Conservation (phyloP, 1,140 invertebrate genomes). For the Lamellibrachia luymesi region DNA sequence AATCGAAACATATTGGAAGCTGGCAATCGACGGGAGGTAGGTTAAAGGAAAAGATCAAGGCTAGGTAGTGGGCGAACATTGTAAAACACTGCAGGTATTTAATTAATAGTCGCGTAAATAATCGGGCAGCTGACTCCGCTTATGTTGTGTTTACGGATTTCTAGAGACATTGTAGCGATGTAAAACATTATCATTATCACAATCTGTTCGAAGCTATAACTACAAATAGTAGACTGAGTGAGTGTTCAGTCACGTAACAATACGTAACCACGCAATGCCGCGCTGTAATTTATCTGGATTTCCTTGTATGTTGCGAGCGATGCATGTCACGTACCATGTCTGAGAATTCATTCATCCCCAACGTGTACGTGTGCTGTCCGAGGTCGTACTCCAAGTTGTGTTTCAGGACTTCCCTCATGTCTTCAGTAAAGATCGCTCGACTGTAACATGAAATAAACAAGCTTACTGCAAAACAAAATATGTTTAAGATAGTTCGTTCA, state of each 20-base stretch:
- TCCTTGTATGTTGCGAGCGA: neutral
- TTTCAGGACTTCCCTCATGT: neutral
- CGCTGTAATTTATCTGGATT: neutral
- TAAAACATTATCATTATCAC: no score
- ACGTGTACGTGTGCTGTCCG: conserved; percentile 29
- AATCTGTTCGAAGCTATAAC: neutral
- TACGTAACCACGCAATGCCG: neutral
- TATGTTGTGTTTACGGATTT: no score
- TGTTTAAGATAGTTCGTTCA: neutral
- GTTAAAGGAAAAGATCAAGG: no score
- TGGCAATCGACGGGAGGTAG: no score
- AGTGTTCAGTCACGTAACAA: neutral
- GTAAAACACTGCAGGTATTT: no score
- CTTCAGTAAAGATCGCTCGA: neutral
- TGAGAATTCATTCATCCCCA: conserved; percentile 35
- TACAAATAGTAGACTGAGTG: neutral
- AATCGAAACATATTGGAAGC: neutral
- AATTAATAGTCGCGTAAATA: no score
- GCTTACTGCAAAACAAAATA: neutral
- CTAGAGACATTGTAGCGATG: no score
- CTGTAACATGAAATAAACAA: neutral
- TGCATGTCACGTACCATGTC: conserved; percentile 27
- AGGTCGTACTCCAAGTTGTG: conserved; percentile 32
- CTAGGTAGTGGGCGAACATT: no score
- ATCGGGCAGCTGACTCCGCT: no score